Evolutionary conservation across 1,140 invertebrate genomes (phyloP).

Genomic region (Acromyrmex echinatior): DNA sequence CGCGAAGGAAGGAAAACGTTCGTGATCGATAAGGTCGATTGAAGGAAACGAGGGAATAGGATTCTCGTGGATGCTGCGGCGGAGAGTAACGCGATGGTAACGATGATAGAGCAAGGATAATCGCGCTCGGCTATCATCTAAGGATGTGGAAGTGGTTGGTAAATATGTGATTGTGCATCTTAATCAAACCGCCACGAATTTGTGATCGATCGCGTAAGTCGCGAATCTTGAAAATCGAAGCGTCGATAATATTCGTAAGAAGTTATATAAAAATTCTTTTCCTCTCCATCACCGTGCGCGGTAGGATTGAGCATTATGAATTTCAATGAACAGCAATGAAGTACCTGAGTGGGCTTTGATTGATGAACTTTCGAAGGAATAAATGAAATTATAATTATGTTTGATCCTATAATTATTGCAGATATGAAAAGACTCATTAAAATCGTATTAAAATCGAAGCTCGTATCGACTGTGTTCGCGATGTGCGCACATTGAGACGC

Average conservation of each 20-base stretch:
- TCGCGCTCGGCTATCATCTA: neutral
- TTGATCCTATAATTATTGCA: neutral
- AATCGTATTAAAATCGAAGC: neutral
- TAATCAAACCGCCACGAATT: neutral
- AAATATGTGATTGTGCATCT: conserved; percentile 1
- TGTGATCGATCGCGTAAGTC: neutral
- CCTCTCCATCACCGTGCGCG: neutral
- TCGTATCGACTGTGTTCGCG: neutral
- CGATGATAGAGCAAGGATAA: conserved; percentile 1
- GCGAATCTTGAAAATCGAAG: conserved; percentile 35
- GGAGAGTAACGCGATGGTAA: conserved; percentile 1
- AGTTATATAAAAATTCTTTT: neutral
- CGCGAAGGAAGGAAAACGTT: conserved; percentile 12
- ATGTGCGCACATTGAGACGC: neutral
- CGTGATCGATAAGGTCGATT: conserved; percentile 38
- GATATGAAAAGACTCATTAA: neutral
- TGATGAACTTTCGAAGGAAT: neutral
- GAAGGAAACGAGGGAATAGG: conserved; percentile 3
- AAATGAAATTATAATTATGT: neutral
- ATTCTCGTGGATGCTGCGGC: neutral
- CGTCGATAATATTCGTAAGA: conserved; percentile 26
- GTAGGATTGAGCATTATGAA: conserved; percentile 13
- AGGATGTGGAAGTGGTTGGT: conserved; percentile 28
- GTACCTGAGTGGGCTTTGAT: neutral
- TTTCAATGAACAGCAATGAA: neutral